Conservation (phyloP, 2,888 invertebrate species). For the Hypena proboscidalis region DNA sequence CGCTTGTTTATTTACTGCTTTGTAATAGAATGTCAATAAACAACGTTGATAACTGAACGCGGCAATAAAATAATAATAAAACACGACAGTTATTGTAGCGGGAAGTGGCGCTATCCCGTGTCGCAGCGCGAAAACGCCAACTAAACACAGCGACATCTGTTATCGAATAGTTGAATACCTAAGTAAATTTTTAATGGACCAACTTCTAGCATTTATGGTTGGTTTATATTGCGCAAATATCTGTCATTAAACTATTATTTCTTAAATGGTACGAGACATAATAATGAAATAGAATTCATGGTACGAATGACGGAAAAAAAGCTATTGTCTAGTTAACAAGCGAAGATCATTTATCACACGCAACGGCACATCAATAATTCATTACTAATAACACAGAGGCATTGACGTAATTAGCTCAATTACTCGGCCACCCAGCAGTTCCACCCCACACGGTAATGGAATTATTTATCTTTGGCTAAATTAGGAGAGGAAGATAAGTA, state of each 20-base stretch:
- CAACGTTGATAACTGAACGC: conserved; percentile 62
- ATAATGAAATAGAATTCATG: conserved; percentile 31
- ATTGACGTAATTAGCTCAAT: conserved; percentile 82
- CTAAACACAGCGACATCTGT: conserved; percentile 66
- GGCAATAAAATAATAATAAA: conserved; percentile 72
- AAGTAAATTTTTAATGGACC: conserved; percentile 18
- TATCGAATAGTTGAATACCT: conserved; percentile 58
- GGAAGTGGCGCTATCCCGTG: conserved; percentile 53
- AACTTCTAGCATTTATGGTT: conserved; percentile 24
- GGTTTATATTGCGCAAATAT: conserved; percentile 18
- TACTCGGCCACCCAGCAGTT: conserved; percentile 77
- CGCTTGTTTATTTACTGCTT: conserved; percentile 74
- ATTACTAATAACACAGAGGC: conserved; percentile 75
- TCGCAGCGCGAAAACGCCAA: conserved; percentile 39
- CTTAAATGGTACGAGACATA: conserved; percentile 13
- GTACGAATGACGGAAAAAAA: conserved; percentile 43
- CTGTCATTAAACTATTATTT: conserved; percentile 4
- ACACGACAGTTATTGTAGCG: conserved; percentile 54
- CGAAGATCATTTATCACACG: conserved; percentile 68
- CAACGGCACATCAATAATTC: conserved; percentile 78
- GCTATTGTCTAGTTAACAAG: conserved; percentile 61
- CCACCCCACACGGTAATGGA: conserved; percentile 65
- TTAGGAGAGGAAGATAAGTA: conserved; percentile 55
- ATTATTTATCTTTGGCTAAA: conserved; percentile 74
- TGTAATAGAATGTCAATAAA: conserved; percentile 77